Evolutionary conservation across 2,113 vertebrate species (phyloP).

Genomic region (Stegostoma tigrinum): DNA sequence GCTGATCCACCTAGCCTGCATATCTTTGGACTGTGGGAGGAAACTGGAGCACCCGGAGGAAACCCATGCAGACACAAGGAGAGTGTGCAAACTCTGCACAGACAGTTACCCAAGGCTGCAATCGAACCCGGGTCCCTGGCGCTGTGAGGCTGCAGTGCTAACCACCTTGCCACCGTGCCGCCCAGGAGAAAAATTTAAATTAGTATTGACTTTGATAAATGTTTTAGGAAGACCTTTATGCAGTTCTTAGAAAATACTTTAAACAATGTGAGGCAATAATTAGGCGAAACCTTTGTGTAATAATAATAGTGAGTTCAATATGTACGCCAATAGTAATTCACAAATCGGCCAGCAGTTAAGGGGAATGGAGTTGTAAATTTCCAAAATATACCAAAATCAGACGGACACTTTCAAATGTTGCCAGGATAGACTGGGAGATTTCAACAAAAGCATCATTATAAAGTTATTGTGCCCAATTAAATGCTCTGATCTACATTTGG

Average conservation of each 20-base stretch:
- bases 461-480: background rate
- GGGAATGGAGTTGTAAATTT: background rate
- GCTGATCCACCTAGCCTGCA: no score
- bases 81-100: no score
- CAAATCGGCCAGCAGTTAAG: background rate
- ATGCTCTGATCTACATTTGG: background rate
- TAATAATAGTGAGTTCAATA: background rate
- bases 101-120: no score
- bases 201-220: background rate
- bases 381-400: background rate
- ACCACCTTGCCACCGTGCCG: no score
- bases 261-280: background rate
- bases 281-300: background rate
- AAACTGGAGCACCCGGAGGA: no score
- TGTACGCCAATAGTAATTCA: background rate
- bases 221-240: background rate
- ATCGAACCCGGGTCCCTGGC: no score
- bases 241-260: background rate
- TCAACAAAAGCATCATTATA: background rate
- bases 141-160: no score
- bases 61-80: no score
- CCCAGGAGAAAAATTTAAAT: background rate
- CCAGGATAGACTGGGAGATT: background rate
- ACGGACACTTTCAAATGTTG: background rate
- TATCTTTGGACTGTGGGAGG: no score